Conservation (phyloP, 1,140 invertebrate genomes). For the Lutraria rhynchaena region DNA sequence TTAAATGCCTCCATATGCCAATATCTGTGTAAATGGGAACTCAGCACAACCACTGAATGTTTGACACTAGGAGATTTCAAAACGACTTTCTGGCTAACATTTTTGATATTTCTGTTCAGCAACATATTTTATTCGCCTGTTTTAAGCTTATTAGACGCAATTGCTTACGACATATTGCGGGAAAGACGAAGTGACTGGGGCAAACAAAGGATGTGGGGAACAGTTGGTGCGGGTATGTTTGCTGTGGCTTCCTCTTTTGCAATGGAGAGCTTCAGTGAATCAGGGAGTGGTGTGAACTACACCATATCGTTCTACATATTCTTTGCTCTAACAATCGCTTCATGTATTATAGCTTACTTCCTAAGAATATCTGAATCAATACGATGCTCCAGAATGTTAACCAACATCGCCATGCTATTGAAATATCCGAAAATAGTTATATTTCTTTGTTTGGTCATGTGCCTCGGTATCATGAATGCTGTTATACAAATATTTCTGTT, state of each 20-base stretch:
- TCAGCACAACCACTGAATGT: no score
- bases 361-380: slow-evolving; percentile 64
- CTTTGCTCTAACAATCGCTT: slow-evolving; percentile 58
- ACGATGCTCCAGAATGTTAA: slow-evolving; percentile 62
- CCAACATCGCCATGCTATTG: slow-evolving; percentile 64
- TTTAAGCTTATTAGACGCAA: slow-evolving; percentile 67
- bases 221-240: slow-evolving; percentile 65
- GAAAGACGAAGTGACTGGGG: slow-evolving; percentile 61
- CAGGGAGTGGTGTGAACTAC: slow-evolving; percentile 62
- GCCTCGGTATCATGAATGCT: slow-evolving; percentile 92
- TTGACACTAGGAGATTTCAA: slow-evolving; percentile 13
- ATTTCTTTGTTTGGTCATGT: slow-evolving; percentile 90
- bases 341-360: slow-evolving; percentile 64
- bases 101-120: slow-evolving; percentile 63
- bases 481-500: slow-evolving; percentile 94
- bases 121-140: slow-evolving; percentile 65
- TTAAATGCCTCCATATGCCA: no score
- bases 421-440: slow-evolving; percentile 50
- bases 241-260: slow-evolving; percentile 73
- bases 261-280: slow-evolving; percentile 67
- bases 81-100: slow-evolving; percentile 65
- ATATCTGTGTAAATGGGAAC: no score
- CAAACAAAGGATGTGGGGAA: slow-evolving; percentile 68
- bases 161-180: slow-evolving; percentile 66
- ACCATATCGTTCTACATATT: slow-evolving; percentile 73